phyloP scores from a whole-genome alignment of 2,113 vertebrate species.

The Malurus alboscapulatus region DNA sequence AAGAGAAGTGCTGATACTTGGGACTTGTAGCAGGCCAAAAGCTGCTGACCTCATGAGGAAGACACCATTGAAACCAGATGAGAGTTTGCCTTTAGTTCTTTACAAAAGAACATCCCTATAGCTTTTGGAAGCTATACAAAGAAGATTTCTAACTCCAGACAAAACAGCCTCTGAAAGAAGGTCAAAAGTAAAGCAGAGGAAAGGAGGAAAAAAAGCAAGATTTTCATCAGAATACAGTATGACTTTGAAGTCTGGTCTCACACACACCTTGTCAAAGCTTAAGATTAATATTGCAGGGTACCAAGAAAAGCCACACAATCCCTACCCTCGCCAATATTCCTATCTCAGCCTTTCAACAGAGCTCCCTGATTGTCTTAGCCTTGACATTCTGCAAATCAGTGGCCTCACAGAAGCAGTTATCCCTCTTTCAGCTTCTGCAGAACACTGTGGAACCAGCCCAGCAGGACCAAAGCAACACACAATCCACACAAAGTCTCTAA shows the following conservation, averaged over 20 bases:
- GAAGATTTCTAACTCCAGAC: background rate
- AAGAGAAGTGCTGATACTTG: background rate
- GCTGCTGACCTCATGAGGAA: background rate
- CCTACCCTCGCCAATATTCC: background rate
- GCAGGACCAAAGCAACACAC: background rate
- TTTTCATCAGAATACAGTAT: background rate
- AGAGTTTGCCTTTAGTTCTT: background rate
- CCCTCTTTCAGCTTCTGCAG: background rate
- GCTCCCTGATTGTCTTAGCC: background rate
- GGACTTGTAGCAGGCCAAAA: background rate
- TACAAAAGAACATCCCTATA: background rate
- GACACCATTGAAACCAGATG: background rate
- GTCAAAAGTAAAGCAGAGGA: constrained; percentile 5
- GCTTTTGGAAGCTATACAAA: background rate
- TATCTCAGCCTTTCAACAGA: background rate
- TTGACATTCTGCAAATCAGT: background rate
- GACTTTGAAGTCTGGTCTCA: constrained; percentile 13
- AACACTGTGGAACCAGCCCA: background rate
- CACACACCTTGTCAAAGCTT: background rate
- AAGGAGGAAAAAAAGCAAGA: constrained; percentile 22
- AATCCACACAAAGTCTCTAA: background rate
- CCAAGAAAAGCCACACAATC: background rate
- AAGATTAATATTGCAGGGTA: background rate
- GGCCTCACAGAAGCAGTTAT: background rate
- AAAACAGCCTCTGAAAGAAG: constrained; percentile 19